A percentile compares a stretch with the other conserved stretches of the same genome.
Conservation (phyloP, 2,888 invertebrate genomes). For the Scaptomyza cyrtandrae region DNA sequence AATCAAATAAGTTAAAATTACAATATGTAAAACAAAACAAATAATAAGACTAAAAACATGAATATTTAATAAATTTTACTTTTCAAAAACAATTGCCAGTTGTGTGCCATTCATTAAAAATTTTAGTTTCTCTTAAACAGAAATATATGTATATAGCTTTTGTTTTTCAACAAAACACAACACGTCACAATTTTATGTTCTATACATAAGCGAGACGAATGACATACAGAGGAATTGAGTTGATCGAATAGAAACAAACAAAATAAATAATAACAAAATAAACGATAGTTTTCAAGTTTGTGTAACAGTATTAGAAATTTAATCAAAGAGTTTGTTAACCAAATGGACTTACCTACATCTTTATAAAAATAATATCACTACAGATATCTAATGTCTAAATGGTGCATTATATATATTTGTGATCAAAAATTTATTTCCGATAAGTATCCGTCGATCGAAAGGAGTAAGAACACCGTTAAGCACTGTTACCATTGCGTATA, state of each 20-base stretch:
- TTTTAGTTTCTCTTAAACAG: conserved; percentile 1
- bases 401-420: too few relatives aligned
- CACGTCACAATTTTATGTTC: conserved; percentile 40
- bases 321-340: too few relatives aligned
- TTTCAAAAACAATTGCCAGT: conserved; percentile 33
- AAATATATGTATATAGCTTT: conserved; percentile 13
- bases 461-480: neutral
- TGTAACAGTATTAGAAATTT: too few relatives aligned
- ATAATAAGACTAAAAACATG: conserved; percentile 26
- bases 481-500: conserved; percentile 22
- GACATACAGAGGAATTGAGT: neutral
- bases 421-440: conserved; percentile 9
- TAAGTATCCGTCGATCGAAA: conserved; percentile 12
- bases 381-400: too few relatives aligned
- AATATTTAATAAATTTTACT: conserved; percentile 55
- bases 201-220: conserved; percentile 4
- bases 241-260: neutral
- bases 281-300: too few relatives aligned
- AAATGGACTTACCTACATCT: too few relatives aligned
- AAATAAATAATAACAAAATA: too few relatives aligned
- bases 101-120: conserved; percentile 53
- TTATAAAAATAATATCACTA: too few relatives aligned
- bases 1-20: conserved; percentile 45
- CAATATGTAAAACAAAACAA: conserved; percentile 21
- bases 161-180: conserved; percentile 24